phyloP scores from a whole-genome alignment of 2,888 invertebrate genomes.

The Drosophila colorata region DNA sequence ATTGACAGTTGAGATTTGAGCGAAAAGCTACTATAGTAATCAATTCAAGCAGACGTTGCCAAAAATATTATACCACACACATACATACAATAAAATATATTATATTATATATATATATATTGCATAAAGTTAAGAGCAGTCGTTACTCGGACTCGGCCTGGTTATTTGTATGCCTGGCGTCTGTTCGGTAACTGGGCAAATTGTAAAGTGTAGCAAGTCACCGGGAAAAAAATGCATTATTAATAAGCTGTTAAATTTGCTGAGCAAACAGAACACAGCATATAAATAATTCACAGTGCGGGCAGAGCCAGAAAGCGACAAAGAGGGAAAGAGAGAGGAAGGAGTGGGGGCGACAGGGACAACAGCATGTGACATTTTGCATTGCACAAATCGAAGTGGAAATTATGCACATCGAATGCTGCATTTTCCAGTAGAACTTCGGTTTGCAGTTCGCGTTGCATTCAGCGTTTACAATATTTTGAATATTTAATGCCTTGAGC shows the following conservation, averaged over 20 bases:
- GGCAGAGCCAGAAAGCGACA: not conserved
- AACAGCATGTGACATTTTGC: slow-evolving; percentile 51
- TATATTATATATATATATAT: not conserved
- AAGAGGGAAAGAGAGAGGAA: not conserved
- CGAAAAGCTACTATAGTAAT: slow-evolving; percentile 46
- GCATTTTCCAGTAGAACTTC: slow-evolving; percentile 46
- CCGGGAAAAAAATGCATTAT: slow-evolving; percentile 71
- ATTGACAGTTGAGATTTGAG: slow-evolving; percentile 64
- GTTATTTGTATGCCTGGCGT: slow-evolving; percentile 4
- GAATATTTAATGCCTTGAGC: slow-evolving; percentile 69
- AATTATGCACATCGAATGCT: slow-evolving; percentile 74
- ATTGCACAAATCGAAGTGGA: slow-evolving; percentile 74
- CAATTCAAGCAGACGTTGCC: slow-evolving; percentile 43
- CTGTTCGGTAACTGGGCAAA: slow-evolving; percentile 23
- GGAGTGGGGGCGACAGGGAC: not conserved
- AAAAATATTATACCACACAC: slow-evolving; percentile 26
- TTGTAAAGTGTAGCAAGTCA: slow-evolving; percentile 61
- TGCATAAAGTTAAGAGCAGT: not conserved
- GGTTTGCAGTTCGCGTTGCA: slow-evolving; percentile 40
- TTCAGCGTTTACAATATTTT: slow-evolving; percentile 78
- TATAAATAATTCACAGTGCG: slow-evolving; percentile 68
- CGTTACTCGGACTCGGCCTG: slow-evolving; percentile 14
- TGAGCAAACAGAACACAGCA: slow-evolving; percentile 72
- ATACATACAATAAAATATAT: not conserved
- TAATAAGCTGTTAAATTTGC: slow-evolving; percentile 80